Evolutionary conservation across 1,140 invertebrate species (phyloP).

Genomic region (Pollicipes pollicipes): DNA sequence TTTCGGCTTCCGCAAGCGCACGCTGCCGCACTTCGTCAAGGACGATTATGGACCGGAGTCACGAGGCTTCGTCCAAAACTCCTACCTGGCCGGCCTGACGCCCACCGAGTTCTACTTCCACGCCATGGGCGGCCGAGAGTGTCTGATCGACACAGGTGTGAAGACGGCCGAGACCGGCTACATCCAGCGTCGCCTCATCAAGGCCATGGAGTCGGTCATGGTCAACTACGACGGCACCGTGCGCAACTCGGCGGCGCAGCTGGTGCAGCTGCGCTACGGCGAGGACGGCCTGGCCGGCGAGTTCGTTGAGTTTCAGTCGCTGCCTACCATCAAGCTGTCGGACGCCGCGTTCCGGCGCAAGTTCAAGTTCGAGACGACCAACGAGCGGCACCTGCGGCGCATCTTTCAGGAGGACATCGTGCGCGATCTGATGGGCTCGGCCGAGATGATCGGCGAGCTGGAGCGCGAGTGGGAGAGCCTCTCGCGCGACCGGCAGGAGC

Average conservation of each 20-base stretch:
- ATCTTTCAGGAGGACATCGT: constrained; percentile 91
- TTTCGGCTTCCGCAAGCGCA: constrained; percentile 95
- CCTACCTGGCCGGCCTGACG: constrained; percentile 94
- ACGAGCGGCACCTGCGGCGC: constrained; percentile 74
- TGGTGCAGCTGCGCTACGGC: constrained; percentile 72
- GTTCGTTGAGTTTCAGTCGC: constrained; percentile 44
- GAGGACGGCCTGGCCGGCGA: constrained; percentile 45
- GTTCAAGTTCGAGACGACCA: constrained; percentile 89
- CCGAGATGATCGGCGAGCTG: constrained; percentile 72
- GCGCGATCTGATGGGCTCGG: constrained; percentile 76
- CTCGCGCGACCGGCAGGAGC: constrained; percentile 59
- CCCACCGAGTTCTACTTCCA: constrained; percentile 99
- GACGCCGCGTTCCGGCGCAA: constrained; percentile 88
- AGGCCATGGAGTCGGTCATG: constrained; percentile 99
- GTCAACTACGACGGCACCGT: constrained; percentile 95
- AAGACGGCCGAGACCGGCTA: constrained; percentile 99
- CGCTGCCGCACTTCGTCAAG: constrained; percentile 98
- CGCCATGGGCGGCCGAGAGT: constrained; percentile 99
- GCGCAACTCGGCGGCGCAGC: constrained; percentile 82
- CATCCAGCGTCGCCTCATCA: constrained; percentile 97
- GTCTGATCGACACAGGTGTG: constrained; percentile 99
- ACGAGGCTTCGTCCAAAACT: constrained; percentile 98
- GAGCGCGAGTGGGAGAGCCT: constrained; percentile 94
- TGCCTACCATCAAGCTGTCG: constrained; percentile 88
- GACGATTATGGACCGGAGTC: constrained; percentile 99